phyloP scores from a whole-genome alignment of 2,888 invertebrate species.

The Agrilus mali region DNA sequence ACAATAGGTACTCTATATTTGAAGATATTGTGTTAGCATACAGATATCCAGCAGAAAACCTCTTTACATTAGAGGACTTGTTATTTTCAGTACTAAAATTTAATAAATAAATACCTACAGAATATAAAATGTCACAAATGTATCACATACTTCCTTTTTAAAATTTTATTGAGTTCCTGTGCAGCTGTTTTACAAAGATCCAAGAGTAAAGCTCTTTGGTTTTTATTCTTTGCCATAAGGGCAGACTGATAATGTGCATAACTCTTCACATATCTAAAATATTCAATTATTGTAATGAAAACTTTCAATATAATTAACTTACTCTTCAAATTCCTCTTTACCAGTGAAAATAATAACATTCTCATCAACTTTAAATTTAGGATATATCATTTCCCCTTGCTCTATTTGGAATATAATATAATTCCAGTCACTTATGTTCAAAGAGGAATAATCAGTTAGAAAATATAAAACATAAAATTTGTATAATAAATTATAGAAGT shows the following conservation, averaged over 20 bases:
- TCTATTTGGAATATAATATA: conserved; percentile 14
- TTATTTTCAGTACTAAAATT: conserved; percentile 1
- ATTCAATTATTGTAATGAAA: not conserved
- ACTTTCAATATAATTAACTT: conserved; percentile 5
- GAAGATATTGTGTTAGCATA: conserved; percentile 16
- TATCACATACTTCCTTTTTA: conserved; percentile 4
- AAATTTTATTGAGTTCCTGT: conserved; percentile 6
- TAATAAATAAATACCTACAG: not conserved
- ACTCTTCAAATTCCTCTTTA: conserved; percentile 20
- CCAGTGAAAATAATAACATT: conserved; percentile 19
- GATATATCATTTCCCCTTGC: conserved; percentile 17
- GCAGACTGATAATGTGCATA: not conserved
- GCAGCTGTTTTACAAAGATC: conserved; percentile 7
- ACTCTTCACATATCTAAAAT: not conserved
- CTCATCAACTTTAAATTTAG: conserved; percentile 15
- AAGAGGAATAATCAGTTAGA: conserved; percentile 19
- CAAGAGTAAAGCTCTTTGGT: not conserved
- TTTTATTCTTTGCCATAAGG: not conserved
- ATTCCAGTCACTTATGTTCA: conserved; percentile 17
- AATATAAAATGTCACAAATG: not conserved
- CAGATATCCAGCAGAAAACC: conserved; percentile 19
- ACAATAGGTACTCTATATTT: conserved; percentile 14
- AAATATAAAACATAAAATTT: conserved; percentile 22
- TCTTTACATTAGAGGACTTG: conserved; percentile 15
- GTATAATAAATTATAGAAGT: conserved; percentile 16